These are phyloP conservation scores for Fabriciana adippe DNA, from an alignment of 2,888 invertebrate genomes.

Conservation along the genomic window DNA sequence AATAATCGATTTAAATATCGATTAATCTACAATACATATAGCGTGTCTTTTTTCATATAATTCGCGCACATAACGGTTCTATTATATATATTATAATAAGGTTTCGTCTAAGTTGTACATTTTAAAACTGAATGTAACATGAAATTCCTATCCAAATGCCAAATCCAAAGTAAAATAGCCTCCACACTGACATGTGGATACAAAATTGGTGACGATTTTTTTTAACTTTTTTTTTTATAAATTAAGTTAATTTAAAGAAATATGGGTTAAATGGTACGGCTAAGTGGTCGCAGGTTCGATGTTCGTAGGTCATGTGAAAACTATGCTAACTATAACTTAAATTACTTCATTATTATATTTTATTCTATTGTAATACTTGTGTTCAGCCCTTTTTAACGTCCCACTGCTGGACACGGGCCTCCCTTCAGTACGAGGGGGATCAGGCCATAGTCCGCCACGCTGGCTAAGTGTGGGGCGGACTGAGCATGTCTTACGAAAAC, in stretches of 20 bases:
- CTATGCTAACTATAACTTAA: too few species aligned
- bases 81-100: slow-evolving; percentile 28
- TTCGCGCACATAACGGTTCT: slow-evolving; percentile 41
- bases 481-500: too few species aligned
- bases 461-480: too few species aligned
- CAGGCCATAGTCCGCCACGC: too few species aligned
- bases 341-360: too few species aligned
- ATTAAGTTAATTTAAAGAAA: background rate
- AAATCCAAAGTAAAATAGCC: slow-evolving; percentile 23
- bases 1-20: slow-evolving; percentile 13
- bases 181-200: slow-evolving; percentile 18
- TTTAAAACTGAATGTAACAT: slow-evolving; percentile 12
- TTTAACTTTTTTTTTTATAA: background rate
- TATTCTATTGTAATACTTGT: too few species aligned
- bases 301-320: too few species aligned
- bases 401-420: too few species aligned
- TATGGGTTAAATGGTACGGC: background rate
- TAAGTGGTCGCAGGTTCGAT: too few species aligned
- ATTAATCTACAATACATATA: slow-evolving; percentile 40
- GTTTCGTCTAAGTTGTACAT: slow-evolving; percentile 31
- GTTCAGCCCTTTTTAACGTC: too few species aligned
- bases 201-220: background rate
- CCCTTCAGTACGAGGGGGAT: too few species aligned
- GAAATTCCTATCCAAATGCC: slow-evolving; percentile 27
- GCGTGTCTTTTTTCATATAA: too few species aligned